phyloP scores from a whole-genome alignment of 2,113 vertebrate genomes.

The Nyctereutes procyonoides region DNA sequence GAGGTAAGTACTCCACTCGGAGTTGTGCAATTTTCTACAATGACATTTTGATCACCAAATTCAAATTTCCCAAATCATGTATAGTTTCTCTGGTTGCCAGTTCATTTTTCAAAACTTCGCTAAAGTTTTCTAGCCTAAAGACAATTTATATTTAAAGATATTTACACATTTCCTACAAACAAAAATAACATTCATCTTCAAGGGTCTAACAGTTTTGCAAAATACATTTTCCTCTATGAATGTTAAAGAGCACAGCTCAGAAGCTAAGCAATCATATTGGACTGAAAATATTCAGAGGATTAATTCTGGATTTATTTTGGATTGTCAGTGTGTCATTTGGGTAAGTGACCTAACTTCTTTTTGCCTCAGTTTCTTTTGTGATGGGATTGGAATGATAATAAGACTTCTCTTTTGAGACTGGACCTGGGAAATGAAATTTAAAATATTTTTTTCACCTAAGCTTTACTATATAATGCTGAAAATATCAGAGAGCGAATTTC shows the following conservation, averaged over 20 bases:
- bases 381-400: conserved; percentile 40
- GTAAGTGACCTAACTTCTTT: neutral
- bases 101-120: conserved; percentile 20
- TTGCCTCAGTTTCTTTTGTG: conserved; percentile 54
- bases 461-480: conserved; percentile 44
- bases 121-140: neutral
- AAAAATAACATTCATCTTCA: conserved; percentile 55
- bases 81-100: conserved; percentile 20
- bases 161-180: neutral
- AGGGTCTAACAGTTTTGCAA: conserved; percentile 34
- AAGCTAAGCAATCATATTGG: neutral
- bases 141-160: conserved; percentile 19
- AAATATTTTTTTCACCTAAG: conserved; percentile 42
- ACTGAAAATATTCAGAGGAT: conserved; percentile 34
- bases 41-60: neutral
- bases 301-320: conserved; percentile 40
- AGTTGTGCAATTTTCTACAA: conserved; percentile 25
- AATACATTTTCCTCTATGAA: neutral
- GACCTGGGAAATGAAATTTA: neutral
- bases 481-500: conserved; percentile 60
- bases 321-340: neutral
- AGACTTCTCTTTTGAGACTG: neutral
- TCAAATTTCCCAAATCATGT: neutral
- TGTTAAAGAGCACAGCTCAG: conserved; percentile 45
- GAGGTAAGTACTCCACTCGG: neutral